Percentiles rank a stretch among this genome's conserved stretches.
Evolutionary conservation across 64 coral and sea anemone genomes (phyloP).

Genomic region (Montipora sp.): DNA sequence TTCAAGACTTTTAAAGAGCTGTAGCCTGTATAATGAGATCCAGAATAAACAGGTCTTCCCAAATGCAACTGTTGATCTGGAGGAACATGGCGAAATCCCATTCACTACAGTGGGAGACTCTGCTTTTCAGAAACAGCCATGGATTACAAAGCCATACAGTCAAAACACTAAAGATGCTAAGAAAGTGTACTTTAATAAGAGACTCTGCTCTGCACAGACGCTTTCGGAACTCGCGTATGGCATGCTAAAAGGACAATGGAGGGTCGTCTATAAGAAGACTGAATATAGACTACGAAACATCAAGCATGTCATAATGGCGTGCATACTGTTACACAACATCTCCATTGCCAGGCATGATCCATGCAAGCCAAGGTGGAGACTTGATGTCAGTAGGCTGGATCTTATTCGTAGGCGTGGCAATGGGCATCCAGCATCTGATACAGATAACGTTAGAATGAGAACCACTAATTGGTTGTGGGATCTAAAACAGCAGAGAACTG

Average conservation of each 20-base stretch:
- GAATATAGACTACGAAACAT: conserved; percentile 37
- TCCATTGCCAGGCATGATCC: conserved; percentile 48
- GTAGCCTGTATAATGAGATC: neutral
- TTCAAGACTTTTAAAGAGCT: conserved; percentile 14
- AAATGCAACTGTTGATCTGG: too few relatives aligned
- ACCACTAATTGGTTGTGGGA: neutral
- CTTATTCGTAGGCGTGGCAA: neutral
- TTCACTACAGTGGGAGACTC: too few relatives aligned
- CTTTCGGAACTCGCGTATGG: neutral
- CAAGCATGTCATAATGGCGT: conserved; percentile 44
- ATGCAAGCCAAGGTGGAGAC: conserved; percentile 13
- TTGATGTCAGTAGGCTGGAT: neutral
- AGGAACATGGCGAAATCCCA: too few relatives aligned
- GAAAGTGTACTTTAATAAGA: conserved; percentile 61
- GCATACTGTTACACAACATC: conserved; percentile 49
- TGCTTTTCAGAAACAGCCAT: too few relatives aligned
- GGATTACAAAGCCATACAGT: conserved; percentile 39
- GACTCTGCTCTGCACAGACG: conserved; percentile 42
- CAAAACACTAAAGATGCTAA: conserved; percentile 44
- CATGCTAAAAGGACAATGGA: conserved; percentile 74
- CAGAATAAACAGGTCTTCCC: too few relatives aligned
- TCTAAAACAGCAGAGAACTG: conserved; percentile 7
- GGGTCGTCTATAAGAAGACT: conserved; percentile 68
- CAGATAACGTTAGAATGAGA: neutral
- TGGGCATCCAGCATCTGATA: neutral